Base-by-base conservation (phyloP, 1,140 invertebrate species). In the Drosophila ananassae region DNA sequence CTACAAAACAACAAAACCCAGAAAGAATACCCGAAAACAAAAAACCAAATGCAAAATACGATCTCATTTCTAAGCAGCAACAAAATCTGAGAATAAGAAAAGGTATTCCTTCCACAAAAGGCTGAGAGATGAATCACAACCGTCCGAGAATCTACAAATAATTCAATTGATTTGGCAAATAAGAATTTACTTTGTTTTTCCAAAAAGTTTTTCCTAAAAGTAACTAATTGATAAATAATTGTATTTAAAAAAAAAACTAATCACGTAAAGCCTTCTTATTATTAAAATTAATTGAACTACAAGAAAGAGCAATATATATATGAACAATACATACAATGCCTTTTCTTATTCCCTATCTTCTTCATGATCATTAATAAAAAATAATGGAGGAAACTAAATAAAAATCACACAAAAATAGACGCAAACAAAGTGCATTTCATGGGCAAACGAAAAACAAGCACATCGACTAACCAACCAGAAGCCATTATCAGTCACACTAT, bases 301-400 rank as follows among this genome's bases (percentile, higher is more conserved):
- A 47, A 60, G 56, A 47, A 72, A 56, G 24, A 34, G 55, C 52
- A 73, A 44, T 28, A 51, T 62, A 62, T 60, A 59, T 60, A 59
- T 53, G 73, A 56, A 63, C 17, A 44, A 44, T 47, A 24, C 48
- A 62, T 75, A 77, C 72, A 85, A 78, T 87, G 82, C 77, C 78
- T 85, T 85, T 85, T 85, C 82, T 87, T 82, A 85, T 87, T 87
- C 78, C 66, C 73, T 58, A 73, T 68, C 73, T 48, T 57, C 60
- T 48, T 57, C 60, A 57, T 22, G 59, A 76, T 61, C 59, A 66
- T 51, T 51, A 64, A 62, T 83, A 32, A 57, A 75, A 74, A 59
- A 34, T 50, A 77, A 77, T 63, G 63, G 48, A 64, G 59, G 48
- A 64, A 69, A 74, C 44, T 30, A 22, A 59, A 37, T 62, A 54